These are phyloP conservation scores for Erynnis tages DNA, from an alignment of 2,888 invertebrate species.

Conservation along the genomic window DNA sequence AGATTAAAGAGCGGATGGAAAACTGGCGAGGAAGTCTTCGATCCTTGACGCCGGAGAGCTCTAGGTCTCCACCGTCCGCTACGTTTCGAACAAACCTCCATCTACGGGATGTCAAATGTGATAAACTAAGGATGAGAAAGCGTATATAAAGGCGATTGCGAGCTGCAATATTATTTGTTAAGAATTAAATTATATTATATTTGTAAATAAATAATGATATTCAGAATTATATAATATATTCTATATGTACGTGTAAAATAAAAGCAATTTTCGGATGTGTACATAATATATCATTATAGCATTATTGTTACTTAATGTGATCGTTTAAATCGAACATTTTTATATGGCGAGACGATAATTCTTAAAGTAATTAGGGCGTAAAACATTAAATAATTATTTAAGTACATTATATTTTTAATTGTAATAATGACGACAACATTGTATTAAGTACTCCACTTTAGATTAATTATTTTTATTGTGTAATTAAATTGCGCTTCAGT, in stretches of 20 bases:
- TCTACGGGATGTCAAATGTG: conserved; percentile 33
- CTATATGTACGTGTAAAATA: conserved; percentile 54
- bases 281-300: conserved; percentile 63
- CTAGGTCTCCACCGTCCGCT: not conserved
- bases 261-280: conserved; percentile 72
- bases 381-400: conserved; percentile 17
- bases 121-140: conserved; percentile 32
- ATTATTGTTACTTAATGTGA: conserved; percentile 74
- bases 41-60: not conserved
- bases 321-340: conserved; percentile 62
- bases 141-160: conserved; percentile 57
- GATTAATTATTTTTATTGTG: conserved; percentile 10
- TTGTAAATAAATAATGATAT: conserved; percentile 59
- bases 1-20: conserved; percentile 1
- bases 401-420: conserved; percentile 13
- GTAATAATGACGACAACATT: conserved; percentile 20
- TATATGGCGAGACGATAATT: conserved; percentile 39
- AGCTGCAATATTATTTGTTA: conserved; percentile 76
- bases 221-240: conserved; percentile 46
- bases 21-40: not conserved
- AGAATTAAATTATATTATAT: conserved; percentile 60
- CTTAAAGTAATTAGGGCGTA: conserved; percentile 6
- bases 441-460: conserved; percentile 14
- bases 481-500: conserved; percentile 5
- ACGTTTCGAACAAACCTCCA: conserved; percentile 26